Evolutionary conservation across 2,888 invertebrate species (phyloP).

Genomic region (Euproctis similis): DNA sequence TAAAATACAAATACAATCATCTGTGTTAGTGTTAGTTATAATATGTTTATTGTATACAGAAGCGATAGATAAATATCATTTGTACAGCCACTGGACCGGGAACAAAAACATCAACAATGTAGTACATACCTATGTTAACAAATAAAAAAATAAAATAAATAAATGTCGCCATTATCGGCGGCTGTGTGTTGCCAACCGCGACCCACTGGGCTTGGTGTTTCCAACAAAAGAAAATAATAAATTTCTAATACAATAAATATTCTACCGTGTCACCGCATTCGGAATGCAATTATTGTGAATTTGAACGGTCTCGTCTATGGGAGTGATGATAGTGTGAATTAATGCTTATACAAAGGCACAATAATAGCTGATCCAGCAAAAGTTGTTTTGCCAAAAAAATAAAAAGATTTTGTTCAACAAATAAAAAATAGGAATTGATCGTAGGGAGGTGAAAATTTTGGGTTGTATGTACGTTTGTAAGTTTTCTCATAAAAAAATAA

Average conservation of each 20-base stretch:
- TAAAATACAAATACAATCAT: no score
- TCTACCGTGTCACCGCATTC: conserved; percentile 61
- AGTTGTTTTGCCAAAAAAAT: no score
- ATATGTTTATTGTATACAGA: conserved; percentile 17
- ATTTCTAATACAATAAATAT: conserved; percentile 58
- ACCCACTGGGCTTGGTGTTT: conserved; percentile 36
- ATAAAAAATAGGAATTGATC: no score
- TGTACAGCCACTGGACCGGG: conserved; percentile 35
- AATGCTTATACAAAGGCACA: conserved; percentile 5
- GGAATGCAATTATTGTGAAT: conserved; percentile 65
- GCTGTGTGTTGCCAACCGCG: conserved; percentile 40
- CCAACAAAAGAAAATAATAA: conserved; percentile 64
- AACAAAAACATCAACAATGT: conserved; percentile 39
- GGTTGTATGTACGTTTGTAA: no score
- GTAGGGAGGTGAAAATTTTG: background rate
- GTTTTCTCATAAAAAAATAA: no score
- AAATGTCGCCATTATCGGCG: conserved; percentile 51
- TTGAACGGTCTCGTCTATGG: conserved; percentile 35
- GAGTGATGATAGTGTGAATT: conserved; percentile 31
- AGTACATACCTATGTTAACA: no score
- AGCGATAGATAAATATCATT: conserved; percentile 29
- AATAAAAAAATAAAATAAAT: conserved; percentile 56
- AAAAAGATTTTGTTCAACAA: no score
- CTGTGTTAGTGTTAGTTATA: conserved; percentile 24
- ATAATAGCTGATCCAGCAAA: no score